These are phyloP conservation scores for Melitaea athalia DNA, from an alignment of 2,888 invertebrate species.

Conservation along the genomic window DNA sequence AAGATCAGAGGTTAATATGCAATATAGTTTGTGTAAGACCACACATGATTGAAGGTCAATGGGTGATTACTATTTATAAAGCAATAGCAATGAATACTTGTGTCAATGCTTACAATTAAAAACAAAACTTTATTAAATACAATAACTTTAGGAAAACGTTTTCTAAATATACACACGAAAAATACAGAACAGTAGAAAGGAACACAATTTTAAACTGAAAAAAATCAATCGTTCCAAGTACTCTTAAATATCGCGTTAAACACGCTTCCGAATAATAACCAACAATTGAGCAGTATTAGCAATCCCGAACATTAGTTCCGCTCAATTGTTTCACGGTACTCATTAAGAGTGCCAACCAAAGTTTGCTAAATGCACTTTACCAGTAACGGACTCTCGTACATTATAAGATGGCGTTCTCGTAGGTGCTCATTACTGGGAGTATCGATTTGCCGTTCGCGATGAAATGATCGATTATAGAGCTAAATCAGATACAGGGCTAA, in stretches of 20 bases:
- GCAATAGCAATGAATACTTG: background rate
- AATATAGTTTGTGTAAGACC: background rate
- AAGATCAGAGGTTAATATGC: constrained; percentile 21
- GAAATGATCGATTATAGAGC: constrained; percentile 65
- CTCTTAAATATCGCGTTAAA: constrained; percentile 54
- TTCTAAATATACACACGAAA: background rate
- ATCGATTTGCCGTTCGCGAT: constrained; percentile 49
- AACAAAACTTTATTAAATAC: background rate
- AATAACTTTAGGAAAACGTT: background rate
- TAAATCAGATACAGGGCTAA: constrained; percentile 54
- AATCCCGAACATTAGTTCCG: constrained; percentile 44
- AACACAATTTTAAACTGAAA: constrained; percentile 4
- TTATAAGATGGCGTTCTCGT: constrained; percentile 67
- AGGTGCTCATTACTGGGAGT: constrained; percentile 62
- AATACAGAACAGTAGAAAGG: background rate
- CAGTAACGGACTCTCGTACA: constrained; percentile 57
- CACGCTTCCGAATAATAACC: constrained; percentile 54
- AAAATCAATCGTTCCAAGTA: constrained; percentile 24
- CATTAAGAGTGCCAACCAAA: constrained; percentile 59
- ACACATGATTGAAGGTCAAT: constrained; percentile 16
- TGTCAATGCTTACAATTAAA: background rate
- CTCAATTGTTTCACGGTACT: constrained; percentile 65
- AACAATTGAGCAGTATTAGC: constrained; percentile 46
- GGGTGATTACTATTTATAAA: background rate
- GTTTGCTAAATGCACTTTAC: constrained; percentile 58